phyloP scores from a whole-genome alignment of 2,888 invertebrate species.

The Yponomeuta malinellus region DNA sequence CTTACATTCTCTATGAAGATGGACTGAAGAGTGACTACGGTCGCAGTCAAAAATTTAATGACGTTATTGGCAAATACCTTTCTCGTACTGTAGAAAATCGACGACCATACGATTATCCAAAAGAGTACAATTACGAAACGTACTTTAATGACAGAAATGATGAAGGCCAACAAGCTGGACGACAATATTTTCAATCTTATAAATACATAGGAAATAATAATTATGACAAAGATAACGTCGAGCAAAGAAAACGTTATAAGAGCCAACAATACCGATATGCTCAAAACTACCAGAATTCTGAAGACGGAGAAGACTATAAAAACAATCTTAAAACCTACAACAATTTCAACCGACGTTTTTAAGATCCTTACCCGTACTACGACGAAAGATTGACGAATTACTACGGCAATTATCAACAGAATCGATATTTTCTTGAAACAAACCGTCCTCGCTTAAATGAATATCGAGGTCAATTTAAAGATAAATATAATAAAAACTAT shows the following conservation, averaged over 20 bases:
- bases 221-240: neutral
- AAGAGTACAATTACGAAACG: no score
- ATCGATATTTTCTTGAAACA: neutral
- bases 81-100: no score
- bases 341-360: neutral
- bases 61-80: no score
- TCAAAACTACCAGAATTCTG: neutral
- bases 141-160: no score
- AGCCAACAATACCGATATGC: neutral
- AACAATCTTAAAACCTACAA: neutral
- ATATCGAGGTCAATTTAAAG: neutral
- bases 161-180: no score
- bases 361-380: neutral
- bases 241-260: neutral
- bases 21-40: no score
- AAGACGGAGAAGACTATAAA: neutral
- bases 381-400: neutral
- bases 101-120: no score
- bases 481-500: neutral
- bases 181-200: no score
- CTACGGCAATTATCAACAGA: neutral
- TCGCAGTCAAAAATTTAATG: no score
- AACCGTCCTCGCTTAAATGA: neutral
- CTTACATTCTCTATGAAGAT: no score
- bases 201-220: neutral